These are phyloP conservation scores for Campylorhamphus procurvoides DNA, from an alignment of 2,113 vertebrate species.

Conservation along the genomic window DNA sequence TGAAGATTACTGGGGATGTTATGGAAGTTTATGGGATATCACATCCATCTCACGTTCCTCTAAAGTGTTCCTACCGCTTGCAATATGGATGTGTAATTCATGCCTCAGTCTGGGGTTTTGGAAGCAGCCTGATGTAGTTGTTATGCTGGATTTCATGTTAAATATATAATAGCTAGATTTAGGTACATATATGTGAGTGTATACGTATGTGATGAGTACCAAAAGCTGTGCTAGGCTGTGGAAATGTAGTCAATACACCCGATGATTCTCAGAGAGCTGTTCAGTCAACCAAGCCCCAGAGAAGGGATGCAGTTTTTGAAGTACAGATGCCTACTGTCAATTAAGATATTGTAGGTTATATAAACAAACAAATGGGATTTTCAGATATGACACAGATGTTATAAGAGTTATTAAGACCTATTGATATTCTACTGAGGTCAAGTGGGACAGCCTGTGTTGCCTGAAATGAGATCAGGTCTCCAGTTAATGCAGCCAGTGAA, in stretches of 20 bases:
- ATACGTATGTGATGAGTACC: not conserved
- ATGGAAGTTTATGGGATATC: not conserved
- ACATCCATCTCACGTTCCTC: accelerated
- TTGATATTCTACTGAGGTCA: not conserved
- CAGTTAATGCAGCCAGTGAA: not conserved
- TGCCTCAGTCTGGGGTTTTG: not conserved
- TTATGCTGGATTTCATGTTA: not conserved
- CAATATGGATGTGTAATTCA: not conserved
- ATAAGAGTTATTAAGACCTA: not conserved
- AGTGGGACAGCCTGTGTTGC: not conserved
- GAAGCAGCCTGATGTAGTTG: not conserved
- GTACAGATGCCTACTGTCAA: not conserved
- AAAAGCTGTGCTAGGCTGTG: not conserved
- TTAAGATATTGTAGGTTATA: not conserved
- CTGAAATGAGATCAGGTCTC: not conserved
- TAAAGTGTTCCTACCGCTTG: not conserved
- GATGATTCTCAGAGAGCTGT: not conserved
- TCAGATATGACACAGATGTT: not conserved
- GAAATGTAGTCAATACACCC: not conserved
- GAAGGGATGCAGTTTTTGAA: not conserved
- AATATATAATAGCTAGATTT: not conserved
- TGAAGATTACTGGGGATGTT: not conserved
- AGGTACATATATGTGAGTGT: not conserved
- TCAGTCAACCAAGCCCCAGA: not conserved
- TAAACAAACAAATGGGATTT: not conserved